Conservation (phyloP, 2,797 vertebrate genomes). For the Aeoliscus strigatus region DNA sequence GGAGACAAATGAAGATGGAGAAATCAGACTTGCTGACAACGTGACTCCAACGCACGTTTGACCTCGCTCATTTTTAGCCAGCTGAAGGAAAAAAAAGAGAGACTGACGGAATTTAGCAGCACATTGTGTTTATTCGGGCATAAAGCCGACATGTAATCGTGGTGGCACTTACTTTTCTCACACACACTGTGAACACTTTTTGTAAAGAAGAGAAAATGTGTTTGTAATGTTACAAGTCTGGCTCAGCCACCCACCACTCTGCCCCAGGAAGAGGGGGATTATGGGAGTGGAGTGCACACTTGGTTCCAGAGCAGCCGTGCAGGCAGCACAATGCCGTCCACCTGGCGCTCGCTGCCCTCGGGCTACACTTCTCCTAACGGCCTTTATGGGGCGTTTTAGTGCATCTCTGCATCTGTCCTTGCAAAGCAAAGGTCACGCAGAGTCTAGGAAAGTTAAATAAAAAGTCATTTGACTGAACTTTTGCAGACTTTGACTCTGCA, state of each 20-base stretch:
- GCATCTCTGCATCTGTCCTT: slow-evolving; percentile 22
- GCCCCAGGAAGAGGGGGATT: slow-evolving; percentile 47
- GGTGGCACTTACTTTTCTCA: slow-evolving; percentile 38
- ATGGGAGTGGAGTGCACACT: slow-evolving; percentile 44
- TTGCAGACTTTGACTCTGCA: neutral
- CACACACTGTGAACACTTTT: slow-evolving; percentile 15
- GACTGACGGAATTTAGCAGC: slow-evolving; percentile 70
- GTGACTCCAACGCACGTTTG: too few species aligned
- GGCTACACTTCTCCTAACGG: slow-evolving; percentile 36
- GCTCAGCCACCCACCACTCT: slow-evolving; percentile 38
- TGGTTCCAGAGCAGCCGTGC: slow-evolving; percentile 40
- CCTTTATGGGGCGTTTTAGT: slow-evolving; percentile 48
- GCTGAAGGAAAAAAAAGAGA: slow-evolving; percentile 46
- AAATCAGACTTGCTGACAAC: too few species aligned
- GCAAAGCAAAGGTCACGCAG: slow-evolving; percentile 48
- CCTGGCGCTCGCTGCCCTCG: slow-evolving; percentile 48
- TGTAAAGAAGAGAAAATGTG: slow-evolving; percentile 30
- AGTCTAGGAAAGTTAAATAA: slow-evolving; percentile 28
- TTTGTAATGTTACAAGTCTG: slow-evolving; percentile 50
- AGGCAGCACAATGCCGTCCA: slow-evolving; percentile 46
- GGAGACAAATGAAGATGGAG: slow-evolving; percentile 29
- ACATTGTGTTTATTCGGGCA: slow-evolving; percentile 54
- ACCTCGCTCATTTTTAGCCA: slow-evolving; percentile 36
- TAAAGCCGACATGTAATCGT: slow-evolving; percentile 49
- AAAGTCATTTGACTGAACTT: neutral